Evolutionary conservation across 1,140 invertebrate species (phyloP), one percentile per base, ranked within the genome.

Genomic region (Diploscapter pachys): DNA sequence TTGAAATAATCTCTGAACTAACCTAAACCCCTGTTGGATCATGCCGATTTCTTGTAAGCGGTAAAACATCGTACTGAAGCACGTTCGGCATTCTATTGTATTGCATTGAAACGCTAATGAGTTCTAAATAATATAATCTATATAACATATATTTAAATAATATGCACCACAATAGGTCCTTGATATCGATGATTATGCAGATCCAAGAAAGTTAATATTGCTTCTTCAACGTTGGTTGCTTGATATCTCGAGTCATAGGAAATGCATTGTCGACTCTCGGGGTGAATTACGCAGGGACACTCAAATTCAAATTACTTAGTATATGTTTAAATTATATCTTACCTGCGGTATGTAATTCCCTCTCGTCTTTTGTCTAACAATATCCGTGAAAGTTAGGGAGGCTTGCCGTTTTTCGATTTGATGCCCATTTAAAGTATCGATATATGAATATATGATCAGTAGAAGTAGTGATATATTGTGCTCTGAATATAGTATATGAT

Each of bases 321-420:
- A 63, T 48, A 5, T 31, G 5, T 63, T 3, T 6, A 11, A 63
- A 63, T 63, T 63, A 11, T 52, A 69, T 3, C 6, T n/a, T 70
- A 70, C 68, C 68, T 70, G 68, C 8, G 59, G 68, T 61, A 70
- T 70, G 13, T 57, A 61, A 70, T 70, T 70, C 63, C 68, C 68
- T 70, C 68, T 56, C 55, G 68, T 70, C 13, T 70, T 70, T 11
- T 70, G 68, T 51, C 68, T 48, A 70, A 70, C 68, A 13, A 70
- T 59, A 61, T 70, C 68, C 31, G 31, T 31, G 31, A 31, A 31
- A 31, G 31, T 31, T 31, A 31, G 31, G 31, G 1, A 31, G 31
- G 31, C 31, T 31, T 31, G 31, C 1, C 31, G 31, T 1, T 31
- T 31, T 31, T 31, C 31, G 31, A 31, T 31, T 31, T 31, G 31